Conservation (phyloP, 37 sponge, comb jelly and placozoan species). For the Beroe forskalii region DNA sequence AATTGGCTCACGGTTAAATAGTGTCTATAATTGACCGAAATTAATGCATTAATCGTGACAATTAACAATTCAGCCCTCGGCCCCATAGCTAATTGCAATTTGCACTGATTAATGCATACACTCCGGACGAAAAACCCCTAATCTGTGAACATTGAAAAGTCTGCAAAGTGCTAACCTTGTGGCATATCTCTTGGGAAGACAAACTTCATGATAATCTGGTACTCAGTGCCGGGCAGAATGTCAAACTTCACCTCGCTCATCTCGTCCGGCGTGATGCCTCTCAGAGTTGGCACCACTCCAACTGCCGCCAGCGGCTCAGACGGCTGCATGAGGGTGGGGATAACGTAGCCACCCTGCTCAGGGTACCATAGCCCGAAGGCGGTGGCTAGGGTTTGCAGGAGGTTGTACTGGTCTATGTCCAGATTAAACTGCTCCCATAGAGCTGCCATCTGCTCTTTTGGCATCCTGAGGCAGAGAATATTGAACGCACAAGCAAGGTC, state of each 20-base stretch:
- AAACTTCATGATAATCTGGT: constrained; percentile 63
- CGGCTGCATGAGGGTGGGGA: constrained; percentile 30
- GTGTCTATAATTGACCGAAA: no score
- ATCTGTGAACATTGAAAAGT: background rate
- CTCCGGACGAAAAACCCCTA: background rate
- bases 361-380: constrained; percentile 60
- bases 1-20: no score
- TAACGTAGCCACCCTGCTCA: constrained; percentile 17
- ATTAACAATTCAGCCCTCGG: no score
- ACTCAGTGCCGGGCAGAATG: background rate
- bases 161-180: background rate
- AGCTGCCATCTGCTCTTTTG: background rate
- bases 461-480: constrained; percentile 28
- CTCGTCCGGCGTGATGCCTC: background rate
- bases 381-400: constrained; percentile 43
- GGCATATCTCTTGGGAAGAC: constrained; percentile 40
- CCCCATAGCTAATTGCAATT: no score
- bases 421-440: constrained; percentile 13
- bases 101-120: background rate
- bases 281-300: background rate
- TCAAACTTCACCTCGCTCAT: constrained; percentile 37
- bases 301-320: background rate
- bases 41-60: no score
- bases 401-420: background rate
- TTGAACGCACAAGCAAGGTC: no score